Base-by-base conservation (phyloP, 2,113 vertebrate species). In the Lampris megalopsis region DNA sequence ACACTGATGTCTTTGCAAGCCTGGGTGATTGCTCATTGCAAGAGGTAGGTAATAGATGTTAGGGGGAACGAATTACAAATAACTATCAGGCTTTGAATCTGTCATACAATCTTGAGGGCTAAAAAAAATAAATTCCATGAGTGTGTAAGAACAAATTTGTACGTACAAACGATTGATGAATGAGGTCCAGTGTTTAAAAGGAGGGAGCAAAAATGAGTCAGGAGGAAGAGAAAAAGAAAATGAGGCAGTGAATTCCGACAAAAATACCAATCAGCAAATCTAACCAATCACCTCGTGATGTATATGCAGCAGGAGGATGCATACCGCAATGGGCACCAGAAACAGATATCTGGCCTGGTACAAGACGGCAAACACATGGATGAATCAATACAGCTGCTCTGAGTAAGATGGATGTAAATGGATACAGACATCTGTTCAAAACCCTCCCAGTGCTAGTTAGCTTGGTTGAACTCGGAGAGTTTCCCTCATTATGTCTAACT, bases 341-440 rank as follows among this genome's bases (percentile, higher is more conserved):
- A 80, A 73, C 62, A 79, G 75, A 83, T 84, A 90, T 88, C 64
- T 59, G 63, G 78, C 70, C 83, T 89, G 88, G 87, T 87, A 89
- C 63, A 78, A 75, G 69, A 83, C 58, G 52, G 73, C 72, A 53
- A 73, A 74, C 70, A 78, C 79, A 73, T 69, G 68, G 71, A 79
- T 48, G 71, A 84, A 91, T 91, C 84, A 86, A 91, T 92, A 89
- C 37, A 41, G 80, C 72, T 77, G 53, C 74, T 68, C 3, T n/a
- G 82, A 90, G 89, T 83, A 83, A 88, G 81, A 86, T 77, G 71
- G 45, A 77, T 73, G 58, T 86, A 90, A 92, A 86, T 87, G 85
- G 84, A 91, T 81, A 77, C 82, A 85, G 90, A 77, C 10, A 71
- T 77, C 68, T 75, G 73, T 82, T 76, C 79, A 80, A 53, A 88